These are phyloP conservation scores for Percina caprodes DNA, from an alignment of 2,113 vertebrate species.

Conservation along the genomic window DNA sequence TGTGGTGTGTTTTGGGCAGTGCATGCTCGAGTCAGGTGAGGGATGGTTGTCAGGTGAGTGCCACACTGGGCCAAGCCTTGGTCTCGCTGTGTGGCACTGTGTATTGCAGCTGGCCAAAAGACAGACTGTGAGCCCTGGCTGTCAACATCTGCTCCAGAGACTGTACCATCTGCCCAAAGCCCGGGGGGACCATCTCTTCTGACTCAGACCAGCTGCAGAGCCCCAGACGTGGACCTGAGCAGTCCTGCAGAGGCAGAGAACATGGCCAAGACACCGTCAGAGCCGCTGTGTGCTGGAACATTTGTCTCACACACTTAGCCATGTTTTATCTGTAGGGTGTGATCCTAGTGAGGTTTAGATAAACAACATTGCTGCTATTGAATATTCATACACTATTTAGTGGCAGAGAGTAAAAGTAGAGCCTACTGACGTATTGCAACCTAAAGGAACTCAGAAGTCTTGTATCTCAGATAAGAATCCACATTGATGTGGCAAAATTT, in stretches of 20 bases:
- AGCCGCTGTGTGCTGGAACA: conserved; percentile 43
- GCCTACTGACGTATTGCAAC: background rate
- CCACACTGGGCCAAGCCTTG: conserved; percentile 62
- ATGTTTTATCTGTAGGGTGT: conserved; percentile 36
- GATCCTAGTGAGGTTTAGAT: conserved; percentile 31
- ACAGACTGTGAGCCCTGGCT: conserved; percentile 76
- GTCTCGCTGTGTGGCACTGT: conserved; percentile 50
- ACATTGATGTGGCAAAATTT: background rate
- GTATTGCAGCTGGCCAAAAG: conserved; percentile 73
- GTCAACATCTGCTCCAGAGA: conserved; percentile 85
- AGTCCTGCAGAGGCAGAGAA: conserved; percentile 56
- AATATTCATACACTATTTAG: background rate
- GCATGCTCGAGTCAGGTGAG: conserved; percentile 66
- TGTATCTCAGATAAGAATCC: background rate
- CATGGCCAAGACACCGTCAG: conserved; percentile 62
- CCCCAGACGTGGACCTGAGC: conserved; percentile 69
- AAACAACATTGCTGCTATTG: conserved; percentile 9
- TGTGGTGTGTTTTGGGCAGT: conserved; percentile 40
- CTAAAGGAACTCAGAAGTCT: background rate
- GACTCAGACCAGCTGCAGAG: conserved; percentile 77
- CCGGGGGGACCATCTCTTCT: conserved; percentile 62
- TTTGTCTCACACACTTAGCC: conserved; percentile 54
- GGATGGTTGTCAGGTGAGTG: conserved; percentile 76
- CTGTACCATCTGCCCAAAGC: conserved; percentile 79
- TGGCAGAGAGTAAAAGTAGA: background rate